Conservation (phyloP, 2,113 vertebrate genomes). For the Numenius arquata region DNA sequence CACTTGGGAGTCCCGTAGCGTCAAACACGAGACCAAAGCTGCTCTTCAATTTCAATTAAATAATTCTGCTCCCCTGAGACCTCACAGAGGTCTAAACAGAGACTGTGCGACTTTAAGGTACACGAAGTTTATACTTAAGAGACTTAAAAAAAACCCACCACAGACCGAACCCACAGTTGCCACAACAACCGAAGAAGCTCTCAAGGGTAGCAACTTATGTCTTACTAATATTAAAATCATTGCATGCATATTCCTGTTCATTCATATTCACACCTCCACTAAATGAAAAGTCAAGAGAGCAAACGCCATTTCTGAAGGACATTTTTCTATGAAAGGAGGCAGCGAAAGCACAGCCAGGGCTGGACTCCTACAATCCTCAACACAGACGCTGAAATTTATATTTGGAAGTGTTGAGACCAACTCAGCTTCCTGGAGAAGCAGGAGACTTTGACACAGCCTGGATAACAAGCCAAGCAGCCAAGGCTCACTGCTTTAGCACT, state of each 20-base stretch:
- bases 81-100: neutral
- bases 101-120: neutral
- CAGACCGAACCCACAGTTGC: neutral
- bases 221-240: neutral
- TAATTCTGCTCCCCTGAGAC: neutral
- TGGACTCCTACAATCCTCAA: neutral
- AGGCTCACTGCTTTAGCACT: neutral
- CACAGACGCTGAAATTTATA: neutral
- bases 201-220: neutral
- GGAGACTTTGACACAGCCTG: accelerated
- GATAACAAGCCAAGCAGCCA: neutral
- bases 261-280: neutral
- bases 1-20: too few species aligned
- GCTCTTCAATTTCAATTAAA: neutral
- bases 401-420: neutral
- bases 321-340: neutral
- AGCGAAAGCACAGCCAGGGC: neutral
- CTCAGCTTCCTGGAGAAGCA: neutral
- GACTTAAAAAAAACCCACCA: neutral
- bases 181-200: neutral
- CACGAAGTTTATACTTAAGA: neutral
- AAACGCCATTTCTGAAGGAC: neutral
- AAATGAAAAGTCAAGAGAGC: neutral
- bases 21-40: neutral
- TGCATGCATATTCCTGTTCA: neutral